Base-by-base conservation (phyloP, 2,113 vertebrate species). In the Pipa parva region DNA sequence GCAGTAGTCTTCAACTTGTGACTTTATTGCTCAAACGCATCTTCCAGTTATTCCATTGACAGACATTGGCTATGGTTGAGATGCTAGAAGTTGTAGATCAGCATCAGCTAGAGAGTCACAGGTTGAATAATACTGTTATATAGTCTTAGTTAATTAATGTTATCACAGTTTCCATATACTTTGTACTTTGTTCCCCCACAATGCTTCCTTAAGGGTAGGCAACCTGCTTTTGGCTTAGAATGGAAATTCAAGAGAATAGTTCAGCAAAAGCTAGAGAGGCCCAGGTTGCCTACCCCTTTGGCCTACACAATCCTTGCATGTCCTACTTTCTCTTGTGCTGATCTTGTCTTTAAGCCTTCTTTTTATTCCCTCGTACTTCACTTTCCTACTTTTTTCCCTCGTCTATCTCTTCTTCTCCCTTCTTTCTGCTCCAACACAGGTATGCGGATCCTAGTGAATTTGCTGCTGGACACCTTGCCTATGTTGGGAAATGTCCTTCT, bases 391-490 rank as follows among this genome's bases (percentile, higher is more conserved):
- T 27, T 60, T 28, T 28, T 54, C 29, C 52, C 55, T 26, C 1
- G 8, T 63, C 48, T 56, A 49, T 45, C 8, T 22, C 29, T 51
- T 79, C 26, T 13, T 75, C 61, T 56, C 71, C 70, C 26, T 45
- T 72, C 71, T 48, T 13, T 31, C 55, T 52, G 7, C 4, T 46
- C 25, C 45, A 45, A 26, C 24, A 33, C 79, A 91, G 90, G 89
- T 70, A 91, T 91, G 90, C 82, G 89, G 45, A 91, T 91, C 76
- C 84, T 91, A 75, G 90, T 91, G 79, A 91, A 91, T 74, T 79
- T 91, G 63, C 84, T 91, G 10, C 81, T 91, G 75, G 89, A 91
- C 77, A 91, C 90, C 0, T 76, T 91, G 69, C 89, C 89, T 68
- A 91, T 91, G 89, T 76, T 91, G 80, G 89, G 89, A 5, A 90